Evolutionary conservation across 2,888 invertebrate species (phyloP), one percentile per base, ranked within the genome.

Genomic region (Thecocarcelia acutangulata): DNA sequence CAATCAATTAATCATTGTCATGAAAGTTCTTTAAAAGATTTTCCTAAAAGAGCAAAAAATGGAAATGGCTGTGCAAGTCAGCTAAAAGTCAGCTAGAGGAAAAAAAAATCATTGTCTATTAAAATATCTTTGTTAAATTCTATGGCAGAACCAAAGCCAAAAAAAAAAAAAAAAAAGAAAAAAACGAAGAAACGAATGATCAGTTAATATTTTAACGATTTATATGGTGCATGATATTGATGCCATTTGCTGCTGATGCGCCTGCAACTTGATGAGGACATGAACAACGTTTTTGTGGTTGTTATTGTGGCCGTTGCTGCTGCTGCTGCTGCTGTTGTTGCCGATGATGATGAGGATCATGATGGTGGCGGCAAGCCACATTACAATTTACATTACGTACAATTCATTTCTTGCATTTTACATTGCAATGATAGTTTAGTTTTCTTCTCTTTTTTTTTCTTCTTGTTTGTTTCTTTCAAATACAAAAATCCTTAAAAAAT

Each of bases 311-410:
- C 33, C 33, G 11, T 13, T 69, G 28, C 28, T 68, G 21, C 15
- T 76, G 76, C 15, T 63, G 58, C 15, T 44, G 56, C 17, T 52
- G 50, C 6, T 68, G 15, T 24, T 56, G 28, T 28, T 68, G 21
- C 11, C 63, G 50, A 9, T 68, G 15, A 48, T 63, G 56, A 44
- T 73, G 59, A 63, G n/a, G 64, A 69, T 63, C 68, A 70, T 82
- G 74, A 74, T 78, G 74, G 46, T 75, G 82, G 82, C 82, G 82
- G 82, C 82, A 82, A 75, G 81, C 78, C 81, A 82, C 68, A 64
- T 59, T 58, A 58, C 70, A 69, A 33, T 78, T 70, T 66, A 58
- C 58, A 78, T 58, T 81, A 80, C 48, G n/a, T 74, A 66, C 64
- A 78, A 82, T 75, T 78, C 69, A 52, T 78, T 76, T 8, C 61